Conservation (phyloP, 2,888 invertebrate species). For the Incurvaria masculella region DNA sequence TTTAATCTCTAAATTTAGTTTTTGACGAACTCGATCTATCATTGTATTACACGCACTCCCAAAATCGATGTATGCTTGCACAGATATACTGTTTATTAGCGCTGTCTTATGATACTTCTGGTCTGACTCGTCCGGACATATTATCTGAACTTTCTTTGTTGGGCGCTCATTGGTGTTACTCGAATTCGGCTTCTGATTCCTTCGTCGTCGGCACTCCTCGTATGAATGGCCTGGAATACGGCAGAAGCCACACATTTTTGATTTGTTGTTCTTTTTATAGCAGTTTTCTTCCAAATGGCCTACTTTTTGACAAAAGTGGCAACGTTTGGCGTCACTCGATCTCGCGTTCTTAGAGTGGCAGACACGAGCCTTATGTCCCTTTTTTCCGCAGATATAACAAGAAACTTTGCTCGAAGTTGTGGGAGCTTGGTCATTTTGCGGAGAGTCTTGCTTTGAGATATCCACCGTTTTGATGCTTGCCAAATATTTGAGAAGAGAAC, state of each 20-base stretch:
- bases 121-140: not conserved
- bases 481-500: not conserved
- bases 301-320: not conserved
- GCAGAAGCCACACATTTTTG: slow-evolving; percentile 6
- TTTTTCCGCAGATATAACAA: slow-evolving; percentile 8
- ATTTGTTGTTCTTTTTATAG: slow-evolving; percentile 5
- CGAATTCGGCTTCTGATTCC: not conserved
- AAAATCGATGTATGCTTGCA: slow-evolving; percentile 11
- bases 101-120: slow-evolving; percentile 11
- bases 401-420: too few relatives aligned
- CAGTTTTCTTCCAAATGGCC: slow-evolving; percentile 9
- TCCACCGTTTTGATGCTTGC: not conserved
- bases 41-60: too few relatives aligned
- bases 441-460: too few relatives aligned
- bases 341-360: not conserved
- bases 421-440: too few relatives aligned
- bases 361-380: slow-evolving; percentile 9
- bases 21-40: too few relatives aligned
- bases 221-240: slow-evolving; percentile 5
- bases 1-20: too few relatives aligned
- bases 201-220: slow-evolving; percentile 7
- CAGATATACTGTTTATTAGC: slow-evolving; percentile 4
- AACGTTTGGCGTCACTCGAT: not conserved
- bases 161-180: too few relatives aligned
- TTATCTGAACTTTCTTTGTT: slow-evolving; percentile 2